phyloP scores from a whole-genome alignment of 2,113 vertebrate species.

The Nothoprocta pentlandii region DNA sequence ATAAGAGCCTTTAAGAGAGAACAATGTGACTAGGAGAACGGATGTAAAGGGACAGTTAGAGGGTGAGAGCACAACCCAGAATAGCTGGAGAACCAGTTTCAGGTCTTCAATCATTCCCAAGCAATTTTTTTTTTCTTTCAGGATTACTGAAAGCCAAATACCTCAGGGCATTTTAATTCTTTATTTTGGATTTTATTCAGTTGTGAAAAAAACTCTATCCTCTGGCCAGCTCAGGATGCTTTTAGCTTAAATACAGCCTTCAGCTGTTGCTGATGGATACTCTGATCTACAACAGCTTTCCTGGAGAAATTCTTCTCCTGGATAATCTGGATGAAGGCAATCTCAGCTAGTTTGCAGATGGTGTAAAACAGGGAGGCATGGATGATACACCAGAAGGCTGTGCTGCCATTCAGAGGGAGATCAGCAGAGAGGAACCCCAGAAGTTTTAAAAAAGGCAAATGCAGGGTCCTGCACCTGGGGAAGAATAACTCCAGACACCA shows the following conservation, averaged over 20 bases:
- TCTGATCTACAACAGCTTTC: background rate
- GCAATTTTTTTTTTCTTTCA: background rate
- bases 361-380: background rate
- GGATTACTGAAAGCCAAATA: background rate
- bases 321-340: background rate
- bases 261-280: background rate
- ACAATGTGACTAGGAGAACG: background rate
- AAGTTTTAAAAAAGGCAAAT: no score
- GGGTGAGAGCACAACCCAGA: background rate
- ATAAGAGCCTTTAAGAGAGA: background rate
- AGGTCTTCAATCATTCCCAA: background rate
- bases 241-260: background rate
- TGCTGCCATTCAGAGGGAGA: no score
- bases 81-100: background rate
- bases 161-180: background rate
- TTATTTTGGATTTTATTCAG: constrained; percentile 5
- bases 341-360: background rate
- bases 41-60: background rate
- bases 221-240: background rate
- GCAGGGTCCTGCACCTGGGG: no score
- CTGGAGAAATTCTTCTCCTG: background rate
- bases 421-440: no score
- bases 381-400: background rate
- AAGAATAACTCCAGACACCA: no score
- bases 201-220: background rate